A percentile compares a stretch with the other conserved stretches of the same genome.
Evolutionary conservation across 1,140 invertebrate genomes (phyloP).

Genomic region (Diorhabda carinulata): DNA sequence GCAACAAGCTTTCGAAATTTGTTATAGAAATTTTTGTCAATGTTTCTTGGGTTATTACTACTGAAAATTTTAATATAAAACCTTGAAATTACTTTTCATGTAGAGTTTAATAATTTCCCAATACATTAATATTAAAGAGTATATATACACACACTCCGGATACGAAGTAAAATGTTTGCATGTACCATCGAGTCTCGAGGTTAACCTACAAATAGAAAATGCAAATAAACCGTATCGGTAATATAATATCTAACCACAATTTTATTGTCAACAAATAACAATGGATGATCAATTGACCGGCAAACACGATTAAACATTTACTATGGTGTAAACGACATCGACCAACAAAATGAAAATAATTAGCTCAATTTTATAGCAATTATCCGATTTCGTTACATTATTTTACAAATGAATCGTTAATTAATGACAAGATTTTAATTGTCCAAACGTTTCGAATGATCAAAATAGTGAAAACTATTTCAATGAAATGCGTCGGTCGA

Average conservation of each 20-base stretch:
- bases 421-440: slow-evolving; percentile 1
- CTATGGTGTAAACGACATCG: background rate
- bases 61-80: too few species aligned
- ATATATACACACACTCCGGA: too few species aligned
- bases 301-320: slow-evolving; percentile 3
- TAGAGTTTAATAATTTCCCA: too few species aligned
- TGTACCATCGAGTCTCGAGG: too few species aligned
- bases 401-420: background rate
- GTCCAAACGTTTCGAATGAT: background rate
- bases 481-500: too few species aligned
- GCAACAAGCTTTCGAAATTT: too few species aligned
- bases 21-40: too few species aligned
- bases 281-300: background rate
- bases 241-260: background rate
- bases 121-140: too few species aligned
- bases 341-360: background rate
- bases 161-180: too few species aligned
- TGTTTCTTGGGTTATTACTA: too few species aligned
- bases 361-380: background rate
- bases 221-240: background rate
- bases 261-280: slow-evolving; percentile 1
- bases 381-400: background rate
- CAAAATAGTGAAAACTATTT: background rate
- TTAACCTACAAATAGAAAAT: background rate
- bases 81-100: too few species aligned